Conservation (phyloP, 1,140 invertebrate species). For the Helicoverpa zea region DNA sequence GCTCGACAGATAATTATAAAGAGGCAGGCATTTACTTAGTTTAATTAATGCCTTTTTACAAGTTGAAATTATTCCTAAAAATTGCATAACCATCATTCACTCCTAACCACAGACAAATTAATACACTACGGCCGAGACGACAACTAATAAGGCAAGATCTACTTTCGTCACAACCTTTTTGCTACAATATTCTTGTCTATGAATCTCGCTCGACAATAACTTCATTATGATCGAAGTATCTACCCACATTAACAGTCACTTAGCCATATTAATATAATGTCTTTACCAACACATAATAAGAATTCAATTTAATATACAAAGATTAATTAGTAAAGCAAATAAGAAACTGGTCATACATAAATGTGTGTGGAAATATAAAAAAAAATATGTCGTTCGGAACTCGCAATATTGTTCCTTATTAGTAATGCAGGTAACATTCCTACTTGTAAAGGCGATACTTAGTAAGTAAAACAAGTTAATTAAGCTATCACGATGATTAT, state of each 20-base stretch:
- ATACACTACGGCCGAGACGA: too few species aligned
- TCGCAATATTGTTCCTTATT: constrained; percentile 46
- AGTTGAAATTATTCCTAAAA: too few species aligned
- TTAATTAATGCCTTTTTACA: too few species aligned
- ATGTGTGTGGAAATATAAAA: constrained; percentile 4
- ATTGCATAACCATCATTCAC: too few species aligned
- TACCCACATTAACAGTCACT: background rate
- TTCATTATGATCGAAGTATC: background rate
- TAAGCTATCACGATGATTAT: constrained; percentile 37
- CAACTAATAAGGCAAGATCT: too few species aligned
- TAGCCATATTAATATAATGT: constrained; percentile 38
- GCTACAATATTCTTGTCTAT: background rate
- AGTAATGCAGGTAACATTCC: constrained; percentile 33
- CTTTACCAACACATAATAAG: constrained; percentile 35
- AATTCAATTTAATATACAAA: constrained; percentile 37
- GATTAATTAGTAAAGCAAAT: constrained; percentile 45
- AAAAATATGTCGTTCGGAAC: constrained; percentile 22
- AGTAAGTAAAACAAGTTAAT: constrained; percentile 33
- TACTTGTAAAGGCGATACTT: constrained; percentile 27
- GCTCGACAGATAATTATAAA: too few species aligned
- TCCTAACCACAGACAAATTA: too few species aligned
- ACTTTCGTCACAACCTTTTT: too few species aligned
- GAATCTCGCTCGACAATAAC: constrained; percentile 12
- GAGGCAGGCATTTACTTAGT: too few species aligned
- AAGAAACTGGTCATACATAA: constrained; percentile 34